phyloP scores from a whole-genome alignment of 2,888 invertebrate species.

The Masnerella sp. region DNA sequence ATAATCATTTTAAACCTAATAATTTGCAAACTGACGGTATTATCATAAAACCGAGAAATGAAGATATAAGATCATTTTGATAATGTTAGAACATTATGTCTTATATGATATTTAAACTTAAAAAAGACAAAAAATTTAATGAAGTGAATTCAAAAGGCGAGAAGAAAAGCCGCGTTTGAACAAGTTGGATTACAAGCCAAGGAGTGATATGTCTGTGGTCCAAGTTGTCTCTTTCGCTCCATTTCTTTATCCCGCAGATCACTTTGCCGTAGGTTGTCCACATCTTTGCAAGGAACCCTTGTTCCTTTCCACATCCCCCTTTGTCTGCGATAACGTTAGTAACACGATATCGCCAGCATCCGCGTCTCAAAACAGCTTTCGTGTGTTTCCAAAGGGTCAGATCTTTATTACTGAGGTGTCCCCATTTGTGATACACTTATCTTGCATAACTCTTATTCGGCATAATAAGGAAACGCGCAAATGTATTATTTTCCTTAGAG shows the following conservation, averaged over 20 bases:
- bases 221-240: slow-evolving; percentile 52
- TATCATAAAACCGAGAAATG: no score
- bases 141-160: slow-evolving; percentile 24
- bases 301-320: slow-evolving; percentile 60
- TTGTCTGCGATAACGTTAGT: slow-evolving; percentile 74
- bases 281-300: slow-evolving; percentile 54
- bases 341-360: slow-evolving; percentile 72
- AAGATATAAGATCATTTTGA: no score
- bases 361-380: slow-evolving; percentile 71
- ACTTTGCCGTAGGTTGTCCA: slow-evolving; percentile 52
- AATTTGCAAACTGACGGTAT: no score
- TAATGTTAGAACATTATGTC: no score
- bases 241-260: slow-evolving; percentile 50
- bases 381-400: slow-evolving; percentile 61
- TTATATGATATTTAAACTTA: no score
- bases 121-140: no score
- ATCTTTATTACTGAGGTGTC: slow-evolving; percentile 63
- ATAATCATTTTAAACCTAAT: no score
- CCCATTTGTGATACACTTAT: slow-evolving; percentile 57
- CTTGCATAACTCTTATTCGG: slow-evolving; percentile 32
- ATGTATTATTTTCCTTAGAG: slow-evolving; percentile 18
- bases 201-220: slow-evolving; percentile 52
- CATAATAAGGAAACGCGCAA: slow-evolving; percentile 30
- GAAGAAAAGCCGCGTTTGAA: slow-evolving; percentile 24
- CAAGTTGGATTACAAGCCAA: slow-evolving; percentile 49